These are phyloP conservation scores for Itoplectis maculator DNA, from an alignment of 2,888 invertebrate genomes.

Conservation along the genomic window DNA sequence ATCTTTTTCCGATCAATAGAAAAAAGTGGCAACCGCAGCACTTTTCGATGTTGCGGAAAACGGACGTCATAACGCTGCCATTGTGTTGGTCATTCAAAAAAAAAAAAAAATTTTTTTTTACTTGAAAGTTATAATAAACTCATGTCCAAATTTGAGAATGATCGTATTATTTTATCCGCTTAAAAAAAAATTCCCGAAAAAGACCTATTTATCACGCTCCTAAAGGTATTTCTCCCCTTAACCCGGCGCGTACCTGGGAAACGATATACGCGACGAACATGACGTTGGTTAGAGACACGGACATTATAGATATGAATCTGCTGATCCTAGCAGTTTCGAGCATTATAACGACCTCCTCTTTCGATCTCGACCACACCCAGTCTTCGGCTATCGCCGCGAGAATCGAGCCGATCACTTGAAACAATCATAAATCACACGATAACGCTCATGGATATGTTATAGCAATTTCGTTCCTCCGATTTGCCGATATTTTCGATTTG, in stretches of 20 bases:
- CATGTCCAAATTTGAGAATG: too few species aligned
- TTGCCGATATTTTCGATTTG: neutral
- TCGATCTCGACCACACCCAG: constrained; percentile 45
- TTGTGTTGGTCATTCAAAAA: too few species aligned
- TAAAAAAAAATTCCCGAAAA: too few species aligned
- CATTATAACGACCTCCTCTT: constrained; percentile 62
- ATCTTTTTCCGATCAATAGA: too few species aligned
- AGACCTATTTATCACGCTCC: too few species aligned
- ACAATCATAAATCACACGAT: constrained; percentile 5
- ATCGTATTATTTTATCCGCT: too few species aligned
- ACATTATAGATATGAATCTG: constrained; percentile 68
- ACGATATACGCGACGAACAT: constrained; percentile 62
- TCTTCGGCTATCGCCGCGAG: constrained; percentile 52
- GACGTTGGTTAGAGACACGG: constrained; percentile 66
- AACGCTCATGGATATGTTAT: neutral
- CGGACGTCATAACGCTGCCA: too few species aligned
- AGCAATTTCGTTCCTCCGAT: neutral
- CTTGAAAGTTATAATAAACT: too few species aligned
- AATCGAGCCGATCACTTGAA: constrained; percentile 41
- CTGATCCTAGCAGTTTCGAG: constrained; percentile 66
- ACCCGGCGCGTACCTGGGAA: constrained; percentile 46
- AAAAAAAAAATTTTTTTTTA: too few species aligned
- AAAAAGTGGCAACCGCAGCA: too few species aligned
- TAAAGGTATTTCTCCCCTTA: too few species aligned
- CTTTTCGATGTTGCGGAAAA: too few species aligned